Base-by-base conservation (phyloP, 1,140 invertebrate species). In the Pollicipes pollicipes region DNA sequence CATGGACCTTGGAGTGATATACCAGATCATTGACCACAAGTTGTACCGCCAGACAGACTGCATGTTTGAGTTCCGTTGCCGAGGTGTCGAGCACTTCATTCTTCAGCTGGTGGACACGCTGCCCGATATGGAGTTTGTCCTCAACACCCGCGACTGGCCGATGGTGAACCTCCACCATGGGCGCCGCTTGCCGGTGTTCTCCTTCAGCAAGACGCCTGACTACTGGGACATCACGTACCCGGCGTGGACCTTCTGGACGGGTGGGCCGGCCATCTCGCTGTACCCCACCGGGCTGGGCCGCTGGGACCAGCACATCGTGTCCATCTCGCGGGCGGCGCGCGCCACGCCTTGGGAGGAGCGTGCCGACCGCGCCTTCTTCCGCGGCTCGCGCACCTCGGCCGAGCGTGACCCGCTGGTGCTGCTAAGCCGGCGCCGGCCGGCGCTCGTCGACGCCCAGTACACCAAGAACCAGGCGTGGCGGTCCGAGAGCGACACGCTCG, bases 381-480 rank as follows among this genome's bases (percentile, higher is more conserved):
- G 93, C 70, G 95, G 95, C 0, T 98, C 95, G 0, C 84, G 95
- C 75, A 98, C 95, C 16, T 93, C 87, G 76, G 83, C 85, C 29
- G 93, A 98, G 79, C 82, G 95, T 73, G 95, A 98, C 82, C 84
- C 90, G 68, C 81, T 98, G n/a, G 82, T 98, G 70, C 80, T 93
- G 64, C 80, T 98, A 1, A 95, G 93, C 37, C 83, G 94, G 72
- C 84, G 84, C 66, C 72, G 79, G 29, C 75, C 75, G 13, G 82
- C 91, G 3, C 77, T 97, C 64, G 87, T 93, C 28, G 90, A 97
- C 83, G 95, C 95, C 16, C 85, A 90, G 73, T 98, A 97, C 79
- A 98, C 95, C 0, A 97, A 96, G 81, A 98, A 98, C 83, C 95
- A 98, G 83, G 95, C 95, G 0, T 98, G 95, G 95, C 96, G 93